A percentile compares a stretch with the other conserved stretches of the same genome.
These are phyloP conservation scores for Ailurus styani DNA, from an alignment of 2,113 vertebrate species.

Conservation along the genomic window DNA sequence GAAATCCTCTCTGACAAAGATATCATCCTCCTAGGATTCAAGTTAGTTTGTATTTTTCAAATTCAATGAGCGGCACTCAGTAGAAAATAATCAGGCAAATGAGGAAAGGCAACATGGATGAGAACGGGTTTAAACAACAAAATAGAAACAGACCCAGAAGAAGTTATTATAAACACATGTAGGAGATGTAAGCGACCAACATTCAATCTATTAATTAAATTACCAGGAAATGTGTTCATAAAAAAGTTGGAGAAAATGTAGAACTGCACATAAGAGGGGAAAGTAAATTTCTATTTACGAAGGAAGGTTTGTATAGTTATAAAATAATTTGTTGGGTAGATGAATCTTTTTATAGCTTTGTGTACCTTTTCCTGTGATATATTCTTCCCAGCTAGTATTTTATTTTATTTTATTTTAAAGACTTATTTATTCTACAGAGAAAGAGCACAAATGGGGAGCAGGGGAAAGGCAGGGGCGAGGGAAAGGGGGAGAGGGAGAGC, in stretches of 20 bases:
- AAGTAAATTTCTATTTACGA: slow-evolving; percentile 29
- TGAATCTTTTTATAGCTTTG: slow-evolving; percentile 12
- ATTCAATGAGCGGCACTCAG: background rate
- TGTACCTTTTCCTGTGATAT: background rate
- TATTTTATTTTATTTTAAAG: background rate
- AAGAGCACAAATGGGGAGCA: background rate
- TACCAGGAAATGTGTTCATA: background rate
- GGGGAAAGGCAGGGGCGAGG: background rate
- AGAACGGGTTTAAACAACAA: background rate
- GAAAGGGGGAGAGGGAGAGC: background rate
- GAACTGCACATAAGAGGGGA: background rate
- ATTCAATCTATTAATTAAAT: slow-evolving; percentile 2
- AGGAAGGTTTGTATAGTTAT: background rate
- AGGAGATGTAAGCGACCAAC: background rate
- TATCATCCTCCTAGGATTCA: background rate
- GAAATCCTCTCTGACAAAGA: slow-evolving; percentile 7
- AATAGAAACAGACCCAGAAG: background rate
- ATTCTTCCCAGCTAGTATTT: background rate
- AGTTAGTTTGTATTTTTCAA: slow-evolving; percentile 2
- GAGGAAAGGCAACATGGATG: background rate
- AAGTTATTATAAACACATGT: background rate
- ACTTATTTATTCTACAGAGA: background rate
- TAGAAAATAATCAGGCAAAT: slow-evolving; percentile 1
- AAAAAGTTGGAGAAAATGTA: background rate
- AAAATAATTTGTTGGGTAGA: background rate